phyloP scores from a whole-genome alignment of 1,140 invertebrate genomes.

The Ruditapes philippinarum region DNA sequence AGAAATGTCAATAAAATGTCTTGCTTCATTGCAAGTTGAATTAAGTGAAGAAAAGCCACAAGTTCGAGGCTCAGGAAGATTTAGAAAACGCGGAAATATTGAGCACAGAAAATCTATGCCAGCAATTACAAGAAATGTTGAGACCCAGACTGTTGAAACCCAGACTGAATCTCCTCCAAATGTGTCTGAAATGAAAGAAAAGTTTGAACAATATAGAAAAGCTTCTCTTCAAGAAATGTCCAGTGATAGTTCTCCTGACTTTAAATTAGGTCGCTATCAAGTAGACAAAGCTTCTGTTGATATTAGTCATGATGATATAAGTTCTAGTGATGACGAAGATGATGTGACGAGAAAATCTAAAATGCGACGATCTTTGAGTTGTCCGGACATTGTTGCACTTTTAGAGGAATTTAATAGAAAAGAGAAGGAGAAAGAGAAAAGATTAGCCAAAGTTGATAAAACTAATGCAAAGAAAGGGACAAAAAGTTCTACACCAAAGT shows the following conservation, averaged over 20 bases:
- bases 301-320: constrained; percentile 76
- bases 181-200: constrained; percentile 61
- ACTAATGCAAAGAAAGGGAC: constrained; percentile 11
- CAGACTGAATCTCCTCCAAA: constrained; percentile 47
- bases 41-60: constrained; percentile 36
- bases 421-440: constrained; percentile 23
- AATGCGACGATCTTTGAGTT: constrained; percentile 69
- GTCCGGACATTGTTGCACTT: constrained; percentile 68
- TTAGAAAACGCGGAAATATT: constrained; percentile 63
- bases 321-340: constrained; percentile 78
- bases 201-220: constrained; percentile 62
- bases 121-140: constrained; percentile 69
- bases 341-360: constrained; percentile 53
- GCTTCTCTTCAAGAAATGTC: constrained; percentile 50
- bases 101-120: constrained; percentile 77
- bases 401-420: constrained; percentile 27
- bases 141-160: constrained; percentile 71
- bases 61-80: constrained; percentile 44
- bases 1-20: constrained; percentile 24
- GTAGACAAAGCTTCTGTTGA: constrained; percentile 67
- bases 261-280: constrained; percentile 33
- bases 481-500: constrained; percentile 60
- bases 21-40: constrained; percentile 34
- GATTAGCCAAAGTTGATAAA: constrained; percentile 49
- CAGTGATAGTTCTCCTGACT: constrained; percentile 75